phyloP scores from a whole-genome alignment of 2,797 vertebrate genomes.

The Chanos chanos region DNA sequence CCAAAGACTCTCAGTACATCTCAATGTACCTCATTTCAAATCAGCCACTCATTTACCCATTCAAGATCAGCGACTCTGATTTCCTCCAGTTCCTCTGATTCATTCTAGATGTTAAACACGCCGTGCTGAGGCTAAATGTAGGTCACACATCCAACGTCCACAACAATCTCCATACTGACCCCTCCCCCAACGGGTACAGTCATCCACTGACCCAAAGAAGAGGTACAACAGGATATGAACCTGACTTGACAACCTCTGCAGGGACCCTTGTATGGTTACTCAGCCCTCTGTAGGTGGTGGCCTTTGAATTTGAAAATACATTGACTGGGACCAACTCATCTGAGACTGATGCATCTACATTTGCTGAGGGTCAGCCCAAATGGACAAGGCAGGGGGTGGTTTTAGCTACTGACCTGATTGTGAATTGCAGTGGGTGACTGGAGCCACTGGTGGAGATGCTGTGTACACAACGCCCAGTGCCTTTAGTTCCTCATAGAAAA shows the following conservation, averaged over 20 bases:
- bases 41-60: too few relatives aligned
- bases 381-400: background rate
- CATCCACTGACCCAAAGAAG: background rate
- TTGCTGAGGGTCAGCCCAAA: background rate
- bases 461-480: too few relatives aligned
- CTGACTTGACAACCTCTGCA: slow-evolving; percentile 30
- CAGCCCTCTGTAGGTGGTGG: too few relatives aligned
- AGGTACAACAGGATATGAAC: slow-evolving; percentile 22
- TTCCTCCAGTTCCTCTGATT: background rate
- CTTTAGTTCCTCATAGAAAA: too few relatives aligned
- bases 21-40: too few relatives aligned
- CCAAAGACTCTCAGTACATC: too few relatives aligned
- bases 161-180: background rate
- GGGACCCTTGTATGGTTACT: too few relatives aligned
- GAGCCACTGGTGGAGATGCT: too few relatives aligned
- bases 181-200: background rate
- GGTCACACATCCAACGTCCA: slow-evolving; percentile 10
- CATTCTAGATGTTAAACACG: background rate
- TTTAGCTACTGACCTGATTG: background rate
- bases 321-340: slow-evolving; percentile 11
- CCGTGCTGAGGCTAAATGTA: slow-evolving; percentile 18
- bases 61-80: background rate
- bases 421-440: too few relatives aligned
- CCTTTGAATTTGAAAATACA: too few relatives aligned
- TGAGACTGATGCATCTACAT: background rate